Evolutionary conservation across 1,140 invertebrate genomes (phyloP), one percentile per base, ranked within the genome.

Genomic region (Atta cephalotes): DNA sequence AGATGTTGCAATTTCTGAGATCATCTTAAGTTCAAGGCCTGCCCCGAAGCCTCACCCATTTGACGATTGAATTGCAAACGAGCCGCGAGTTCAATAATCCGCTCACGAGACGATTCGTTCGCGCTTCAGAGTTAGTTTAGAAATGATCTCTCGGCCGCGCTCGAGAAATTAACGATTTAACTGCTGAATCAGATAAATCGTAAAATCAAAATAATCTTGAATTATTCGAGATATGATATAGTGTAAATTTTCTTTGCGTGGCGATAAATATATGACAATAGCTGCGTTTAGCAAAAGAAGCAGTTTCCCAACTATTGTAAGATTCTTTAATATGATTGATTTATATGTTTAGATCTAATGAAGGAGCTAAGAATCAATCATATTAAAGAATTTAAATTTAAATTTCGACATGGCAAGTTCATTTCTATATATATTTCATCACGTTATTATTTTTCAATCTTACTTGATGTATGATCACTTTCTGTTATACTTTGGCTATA

Each of bases 21-120:
- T 77, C 63, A 84, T 85, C 56, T 28, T 82, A 71, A 28, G 82
- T 89, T 89, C 87, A 81, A 89, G 87, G 87, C 58, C 56, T 56
- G 49, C 58, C 63, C 70, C 21, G 39, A 45, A n/a, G 21, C 56
- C 45, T 66, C 35, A 14, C 70, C 53, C 51, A 72, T 88, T 84
- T 58, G n/a, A 28, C 53, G 70, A 56, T 77, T 56, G 86, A 85
- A 88, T 85, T 72, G 86, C 86, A 66, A 74, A 88, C 51, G 71
- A n/a, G 16, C 18, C 28, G 39, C 65, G 80, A 88, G 80, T 82
- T 82, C 53, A 82, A 72, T 72, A 82, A 82, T 82, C 68, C 18
- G 35, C 39, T 82, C 68, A 62, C 77, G n/a, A 39, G 39, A 68
- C 68, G 70, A 62, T 74, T 68, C 45, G 31, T 45, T 60, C 79